phyloP scores from a whole-genome alignment of 2,888 invertebrate genomes.

The Ophion slaviceki region DNA sequence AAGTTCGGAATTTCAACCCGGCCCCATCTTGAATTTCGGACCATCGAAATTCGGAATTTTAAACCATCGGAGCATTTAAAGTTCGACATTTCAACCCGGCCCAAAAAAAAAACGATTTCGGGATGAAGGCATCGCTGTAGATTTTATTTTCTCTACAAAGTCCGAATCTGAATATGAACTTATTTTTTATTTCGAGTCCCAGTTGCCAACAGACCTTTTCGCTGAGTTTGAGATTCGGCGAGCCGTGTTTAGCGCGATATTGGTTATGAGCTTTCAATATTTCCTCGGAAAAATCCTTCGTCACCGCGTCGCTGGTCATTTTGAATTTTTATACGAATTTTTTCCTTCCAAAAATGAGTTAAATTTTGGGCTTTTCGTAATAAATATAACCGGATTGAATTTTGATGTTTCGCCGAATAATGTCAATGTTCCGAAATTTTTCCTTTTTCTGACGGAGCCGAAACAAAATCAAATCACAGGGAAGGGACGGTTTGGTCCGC shows the following conservation, averaged over 20 bases:
- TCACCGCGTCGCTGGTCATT: slow-evolving; percentile 13
- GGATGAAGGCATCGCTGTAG: not conserved
- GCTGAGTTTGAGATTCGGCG: slow-evolving; percentile 73
- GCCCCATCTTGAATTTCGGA: too few species aligned
- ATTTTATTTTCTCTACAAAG: too few species aligned
- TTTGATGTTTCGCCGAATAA: slow-evolving; percentile 38
- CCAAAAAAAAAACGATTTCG: not conserved
- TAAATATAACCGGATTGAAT: not conserved
- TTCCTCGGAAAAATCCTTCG: slow-evolving; percentile 70
- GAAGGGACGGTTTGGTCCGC: not conserved
- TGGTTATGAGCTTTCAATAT: slow-evolving; percentile 75
- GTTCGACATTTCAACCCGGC: too few species aligned
- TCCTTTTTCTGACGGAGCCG: not conserved
- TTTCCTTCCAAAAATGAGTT: not conserved
- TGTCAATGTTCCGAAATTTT: slow-evolving; percentile 41
- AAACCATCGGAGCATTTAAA: too few species aligned
- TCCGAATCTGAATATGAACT: too few species aligned
- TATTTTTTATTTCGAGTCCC: not conserved
- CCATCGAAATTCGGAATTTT: too few species aligned
- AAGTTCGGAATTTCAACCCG: too few species aligned
- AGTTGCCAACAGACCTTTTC: slow-evolving; percentile 69
- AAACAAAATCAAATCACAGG: not conserved
- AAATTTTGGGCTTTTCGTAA: slow-evolving; percentile 13
- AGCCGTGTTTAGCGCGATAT: slow-evolving; percentile 74
- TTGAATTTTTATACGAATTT: not conserved